Evolutionary conservation across 2,888 invertebrate genomes (phyloP).

Genomic region (Mycalesis mineus): DNA sequence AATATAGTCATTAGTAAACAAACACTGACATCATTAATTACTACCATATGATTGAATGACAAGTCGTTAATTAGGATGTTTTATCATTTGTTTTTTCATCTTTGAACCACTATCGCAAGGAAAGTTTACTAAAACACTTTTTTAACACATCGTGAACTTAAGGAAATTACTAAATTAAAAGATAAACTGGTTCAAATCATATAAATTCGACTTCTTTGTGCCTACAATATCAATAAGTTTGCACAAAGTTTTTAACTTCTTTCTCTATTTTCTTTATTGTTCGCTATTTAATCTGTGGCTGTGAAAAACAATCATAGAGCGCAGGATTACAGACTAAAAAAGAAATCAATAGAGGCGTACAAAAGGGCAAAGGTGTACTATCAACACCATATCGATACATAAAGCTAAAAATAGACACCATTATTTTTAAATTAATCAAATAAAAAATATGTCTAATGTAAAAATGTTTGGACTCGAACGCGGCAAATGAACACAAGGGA

Average conservation of each 20-base stretch:
- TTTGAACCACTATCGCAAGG: slow-evolving; percentile 17
- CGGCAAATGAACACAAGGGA: too few species aligned
- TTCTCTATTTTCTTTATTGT: too few species aligned
- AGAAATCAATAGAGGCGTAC: too few species aligned
- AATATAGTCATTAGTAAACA: slow-evolving; percentile 67
- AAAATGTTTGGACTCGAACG: too few species aligned
- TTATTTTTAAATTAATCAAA: too few species aligned
- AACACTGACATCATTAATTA: slow-evolving; percentile 73
- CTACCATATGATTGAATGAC: slow-evolving; percentile 72
- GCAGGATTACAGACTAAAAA: too few species aligned
- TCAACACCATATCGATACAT: too few species aligned
- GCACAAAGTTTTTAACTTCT: background rate
- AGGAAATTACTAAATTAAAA: background rate
- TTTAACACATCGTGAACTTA: background rate
- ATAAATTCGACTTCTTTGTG: background rate
- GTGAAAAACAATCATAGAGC: too few species aligned
- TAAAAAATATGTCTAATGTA: too few species aligned
- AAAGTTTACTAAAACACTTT: background rate
- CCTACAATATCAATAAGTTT: background rate
- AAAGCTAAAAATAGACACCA: too few species aligned
- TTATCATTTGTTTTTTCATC: slow-evolving; percentile 26
- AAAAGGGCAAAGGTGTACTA: too few species aligned
- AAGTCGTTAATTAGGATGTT: slow-evolving; percentile 49
- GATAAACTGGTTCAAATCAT: background rate
- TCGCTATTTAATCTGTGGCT: background rate